These are phyloP conservation scores for Cynoglossus semilaevis DNA, from an alignment of 2,113 vertebrate genomes.

Conservation along the genomic window DNA sequence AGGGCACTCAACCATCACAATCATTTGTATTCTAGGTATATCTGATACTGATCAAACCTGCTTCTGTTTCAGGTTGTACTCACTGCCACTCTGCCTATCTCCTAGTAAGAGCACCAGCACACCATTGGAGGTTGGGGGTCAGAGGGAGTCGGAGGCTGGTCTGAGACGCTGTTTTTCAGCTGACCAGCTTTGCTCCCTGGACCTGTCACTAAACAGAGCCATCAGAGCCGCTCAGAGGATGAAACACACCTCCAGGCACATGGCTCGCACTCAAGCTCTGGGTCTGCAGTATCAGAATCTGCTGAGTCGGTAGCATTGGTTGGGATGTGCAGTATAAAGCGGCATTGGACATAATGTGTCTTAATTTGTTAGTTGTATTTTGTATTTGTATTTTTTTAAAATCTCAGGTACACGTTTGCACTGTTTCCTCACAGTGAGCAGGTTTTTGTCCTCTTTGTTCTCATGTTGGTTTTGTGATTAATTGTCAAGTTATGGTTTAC, in stretches of 20 bases:
- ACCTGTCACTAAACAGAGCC: slow-evolving; percentile 72
- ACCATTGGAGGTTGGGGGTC: slow-evolving; percentile 22
- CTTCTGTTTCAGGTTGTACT: slow-evolving; percentile 71
- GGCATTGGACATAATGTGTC: no score
- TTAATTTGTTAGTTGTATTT: no score
- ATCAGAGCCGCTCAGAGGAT: slow-evolving; percentile 74
- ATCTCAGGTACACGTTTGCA: no score
- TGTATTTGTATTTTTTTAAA: no score
- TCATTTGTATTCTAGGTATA: not conserved
- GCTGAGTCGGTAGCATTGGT: slow-evolving; percentile 66
- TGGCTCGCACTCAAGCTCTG: slow-evolving; percentile 72
- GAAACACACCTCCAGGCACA: slow-evolving; percentile 68
- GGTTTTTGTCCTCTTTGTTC: no score
- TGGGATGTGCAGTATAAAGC: no score
- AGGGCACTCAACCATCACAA: not conserved
- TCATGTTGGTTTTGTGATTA: no score
- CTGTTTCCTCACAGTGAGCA: no score
- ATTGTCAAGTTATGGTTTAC: no score
- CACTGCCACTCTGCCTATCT: slow-evolving; percentile 24
- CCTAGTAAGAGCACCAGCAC: slow-evolving; percentile 26
- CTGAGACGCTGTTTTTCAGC: slow-evolving; percentile 34
- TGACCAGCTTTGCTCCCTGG: slow-evolving; percentile 45
- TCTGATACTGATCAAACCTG: not conserved
- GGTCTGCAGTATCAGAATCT: slow-evolving; percentile 70
- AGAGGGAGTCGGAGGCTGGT: not conserved